Conservation (phyloP, 35 echinoderm and acorn worm genomes). For the Lytechinus variegatus region DNA sequence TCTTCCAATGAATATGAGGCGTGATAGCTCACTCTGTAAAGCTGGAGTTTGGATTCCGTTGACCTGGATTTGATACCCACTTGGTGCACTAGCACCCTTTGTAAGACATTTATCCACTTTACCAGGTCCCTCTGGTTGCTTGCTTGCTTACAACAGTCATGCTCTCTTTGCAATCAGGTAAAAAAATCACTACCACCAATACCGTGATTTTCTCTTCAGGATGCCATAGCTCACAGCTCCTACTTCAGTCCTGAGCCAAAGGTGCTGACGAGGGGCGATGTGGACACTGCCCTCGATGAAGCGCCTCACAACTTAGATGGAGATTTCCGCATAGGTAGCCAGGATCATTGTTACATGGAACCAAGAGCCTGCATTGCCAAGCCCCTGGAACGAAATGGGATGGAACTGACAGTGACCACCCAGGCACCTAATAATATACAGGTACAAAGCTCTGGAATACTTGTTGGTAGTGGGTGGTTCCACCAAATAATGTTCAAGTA, state of each 20-base stretch:
- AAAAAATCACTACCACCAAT: no score
- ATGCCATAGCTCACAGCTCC: slow-evolving; percentile 72
- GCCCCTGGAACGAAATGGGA: slow-evolving; percentile 76
- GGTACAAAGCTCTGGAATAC: slow-evolving; percentile 19
- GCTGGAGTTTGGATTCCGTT: no score
- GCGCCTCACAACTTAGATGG: slow-evolving; percentile 73
- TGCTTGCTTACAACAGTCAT: no score
- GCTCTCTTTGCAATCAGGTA: no score
- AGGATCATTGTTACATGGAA: slow-evolving; percentile 95
- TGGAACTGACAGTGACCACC: slow-evolving; percentile 75
- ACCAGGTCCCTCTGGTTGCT: no score
- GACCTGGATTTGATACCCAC: no score
- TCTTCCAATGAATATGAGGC: no score
- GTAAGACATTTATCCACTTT: no score
- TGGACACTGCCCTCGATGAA: slow-evolving; percentile 53
- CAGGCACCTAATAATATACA: slow-evolving; percentile 62
- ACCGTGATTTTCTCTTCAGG: slow-evolving; percentile 34
- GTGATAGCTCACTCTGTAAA: no score
- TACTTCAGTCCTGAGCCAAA: slow-evolving; percentile 33
- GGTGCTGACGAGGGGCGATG: slow-evolving; percentile 59
- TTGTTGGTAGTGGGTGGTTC: no score
- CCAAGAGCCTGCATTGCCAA: slow-evolving; percentile 67
- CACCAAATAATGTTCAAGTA: no score
- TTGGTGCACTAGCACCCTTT: no score
- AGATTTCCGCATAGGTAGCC: slow-evolving; percentile 69